phyloP scores from a whole-genome alignment of 2,113 vertebrate species.

The Strigops habroptila region DNA sequence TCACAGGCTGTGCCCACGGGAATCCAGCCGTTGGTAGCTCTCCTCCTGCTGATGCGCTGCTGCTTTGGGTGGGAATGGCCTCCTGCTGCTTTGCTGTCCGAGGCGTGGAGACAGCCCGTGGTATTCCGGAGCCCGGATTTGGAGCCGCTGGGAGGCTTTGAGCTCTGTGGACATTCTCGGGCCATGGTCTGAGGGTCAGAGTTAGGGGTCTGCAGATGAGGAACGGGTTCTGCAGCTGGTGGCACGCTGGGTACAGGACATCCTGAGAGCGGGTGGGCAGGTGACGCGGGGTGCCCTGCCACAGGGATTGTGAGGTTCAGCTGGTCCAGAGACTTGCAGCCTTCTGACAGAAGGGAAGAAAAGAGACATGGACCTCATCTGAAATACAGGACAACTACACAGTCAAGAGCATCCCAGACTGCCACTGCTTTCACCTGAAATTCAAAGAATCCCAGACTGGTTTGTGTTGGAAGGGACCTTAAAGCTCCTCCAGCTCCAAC shows the following conservation, averaged over 20 bases:
- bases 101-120: conserved; percentile 79
- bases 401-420: background rate
- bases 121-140: conserved; percentile 84
- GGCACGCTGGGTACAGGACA: conserved; percentile 94
- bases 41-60: conserved; percentile 81
- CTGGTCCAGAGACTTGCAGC: conserved; percentile 86
- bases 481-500: too few relatives aligned
- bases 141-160: conserved; percentile 91
- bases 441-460: too few relatives aligned
- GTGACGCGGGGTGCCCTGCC: conserved; percentile 82
- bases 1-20: conserved; percentile 88
- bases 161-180: conserved; percentile 90
- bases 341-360: conserved; percentile 59
- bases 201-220: conserved; percentile 88
- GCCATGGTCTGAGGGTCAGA: conserved; percentile 88
- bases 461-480: too few relatives aligned
- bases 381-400: background rate
- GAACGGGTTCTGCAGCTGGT: conserved; percentile 89
- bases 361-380: background rate
- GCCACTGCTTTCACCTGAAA: fast-evolving
- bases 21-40: conserved; percentile 94
- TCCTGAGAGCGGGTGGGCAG: conserved; percentile 88
- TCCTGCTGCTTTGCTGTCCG: conserved; percentile 79
- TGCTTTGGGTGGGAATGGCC: conserved; percentile 83
- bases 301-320: conserved; percentile 87